phyloP scores from a whole-genome alignment of 2,888 invertebrate species.

The Brenthis hecate region DNA sequence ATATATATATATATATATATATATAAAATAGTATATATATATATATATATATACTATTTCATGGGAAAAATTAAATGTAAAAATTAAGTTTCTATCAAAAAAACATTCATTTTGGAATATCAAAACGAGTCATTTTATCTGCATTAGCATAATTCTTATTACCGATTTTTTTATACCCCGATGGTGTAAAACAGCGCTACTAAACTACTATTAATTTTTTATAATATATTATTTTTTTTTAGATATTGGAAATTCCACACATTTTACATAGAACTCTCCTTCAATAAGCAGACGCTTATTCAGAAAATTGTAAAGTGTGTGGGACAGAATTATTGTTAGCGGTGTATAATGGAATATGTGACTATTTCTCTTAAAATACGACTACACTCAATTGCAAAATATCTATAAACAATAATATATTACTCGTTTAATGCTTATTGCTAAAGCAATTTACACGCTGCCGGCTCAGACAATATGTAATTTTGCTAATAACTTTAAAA shows the following conservation, averaged over 20 bases:
- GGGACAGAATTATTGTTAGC: constrained; percentile 69
- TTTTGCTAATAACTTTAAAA: constrained; percentile 12
- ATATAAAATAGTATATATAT: too few species aligned
- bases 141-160: too few species aligned
- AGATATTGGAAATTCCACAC: background rate
- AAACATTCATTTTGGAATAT: too few species aligned
- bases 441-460: constrained; percentile 23
- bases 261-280: constrained; percentile 50
- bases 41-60: too few species aligned
- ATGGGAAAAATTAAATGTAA: too few species aligned
- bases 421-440: constrained; percentile 33
- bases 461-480: constrained; percentile 44
- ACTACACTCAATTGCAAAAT: constrained; percentile 36
- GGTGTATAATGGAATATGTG: constrained; percentile 42
- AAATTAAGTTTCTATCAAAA: too few species aligned
- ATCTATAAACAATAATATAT: constrained; percentile 35
- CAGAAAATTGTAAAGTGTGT: constrained; percentile 62
- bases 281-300: constrained; percentile 60
- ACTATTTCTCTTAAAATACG: constrained; percentile 36
- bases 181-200: too few species aligned
- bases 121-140: too few species aligned
- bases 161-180: too few species aligned
- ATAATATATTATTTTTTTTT: background rate
- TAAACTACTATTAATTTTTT: background rate
- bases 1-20: too few species aligned